Percentiles rank a stretch among this genome's conserved stretches.
Evolutionary conservation across 2,888 invertebrate species (phyloP).

Genomic region (Odontocerum albicorne): DNA sequence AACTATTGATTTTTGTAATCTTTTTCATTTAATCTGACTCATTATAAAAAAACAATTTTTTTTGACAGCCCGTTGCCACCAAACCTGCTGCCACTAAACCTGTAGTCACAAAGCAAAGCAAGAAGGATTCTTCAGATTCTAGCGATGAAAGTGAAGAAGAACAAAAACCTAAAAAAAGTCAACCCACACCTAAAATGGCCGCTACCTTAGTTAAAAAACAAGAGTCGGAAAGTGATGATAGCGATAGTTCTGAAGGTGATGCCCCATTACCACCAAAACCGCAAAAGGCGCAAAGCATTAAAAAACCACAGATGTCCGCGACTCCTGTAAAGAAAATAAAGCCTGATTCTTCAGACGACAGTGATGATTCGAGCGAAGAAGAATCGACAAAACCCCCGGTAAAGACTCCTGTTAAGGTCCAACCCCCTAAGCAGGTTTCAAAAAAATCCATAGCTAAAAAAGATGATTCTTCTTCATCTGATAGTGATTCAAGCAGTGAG

Average conservation of each 20-base stretch:
- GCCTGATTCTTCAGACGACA: constrained; percentile 41
- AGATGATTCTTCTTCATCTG: constrained; percentile 42
- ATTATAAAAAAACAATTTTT: too few species aligned
- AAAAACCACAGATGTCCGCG: constrained; percentile 32
- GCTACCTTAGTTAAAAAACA: constrained; percentile 41
- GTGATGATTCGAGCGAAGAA: constrained; percentile 45
- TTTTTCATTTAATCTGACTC: too few species aligned
- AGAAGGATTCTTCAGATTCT: constrained; percentile 46
- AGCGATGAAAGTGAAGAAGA: constrained; percentile 44
- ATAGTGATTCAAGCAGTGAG: constrained; percentile 43
- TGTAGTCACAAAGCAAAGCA: constrained; percentile 45
- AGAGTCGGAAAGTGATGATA: constrained; percentile 47
- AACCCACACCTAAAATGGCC: constrained; percentile 38
- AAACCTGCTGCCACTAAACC: constrained; percentile 35
- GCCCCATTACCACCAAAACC: constrained; percentile 39
- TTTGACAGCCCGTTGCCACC: constrained; percentile 38
- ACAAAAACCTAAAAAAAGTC: constrained; percentile 35
- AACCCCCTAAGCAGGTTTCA: constrained; percentile 34
- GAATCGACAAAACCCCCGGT: constrained; percentile 34
- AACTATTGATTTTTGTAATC: too few species aligned
- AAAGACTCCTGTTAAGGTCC: constrained; percentile 28
- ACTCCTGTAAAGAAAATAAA: constrained; percentile 36
- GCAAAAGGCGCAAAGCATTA: constrained; percentile 31
- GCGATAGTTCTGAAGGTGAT: constrained; percentile 45
- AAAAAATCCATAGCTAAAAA: constrained; percentile 39